Base-by-base conservation (phyloP, 2,113 vertebrate genomes). In the Beaufortia kweichowensis region DNA sequence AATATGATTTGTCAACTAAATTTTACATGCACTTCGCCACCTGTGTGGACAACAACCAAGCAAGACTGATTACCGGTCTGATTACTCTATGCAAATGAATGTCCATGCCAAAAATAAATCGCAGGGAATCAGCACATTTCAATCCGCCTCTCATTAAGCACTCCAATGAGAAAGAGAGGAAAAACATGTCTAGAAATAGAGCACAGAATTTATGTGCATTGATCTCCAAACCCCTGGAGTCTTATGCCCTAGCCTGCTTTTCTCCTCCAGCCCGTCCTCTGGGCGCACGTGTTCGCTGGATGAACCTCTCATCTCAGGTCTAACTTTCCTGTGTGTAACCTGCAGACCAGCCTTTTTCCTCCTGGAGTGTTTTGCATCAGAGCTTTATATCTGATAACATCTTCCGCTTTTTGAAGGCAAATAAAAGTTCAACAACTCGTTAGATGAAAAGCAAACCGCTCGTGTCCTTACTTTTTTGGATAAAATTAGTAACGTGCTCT, bases 11-110 rank as follows among this genome's bases (percentile, higher is more conserved):
- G 39, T 55, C 15, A 15, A 39, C 24, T n/a, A 78, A 59, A 48
- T 63, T 53, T 55, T 57, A 62, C 76, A n/a, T 21, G 9, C 46
- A 43, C 19, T 31, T 23, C 21, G 10, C 35, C 21, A 78, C 76
- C 76, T 78, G 57, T 78, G 46, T 78, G 57, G 46, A 55, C 57
- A 26, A 39, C 29, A 61, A 55, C 43, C 39, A 71, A 71, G 66
- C 76, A 77, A 70, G 76, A 78, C 60, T 70, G 68, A 71, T 71
- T 71, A 71, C 53, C 31, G 14, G 41, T 24, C 66, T 77, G 75
- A 77, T 77, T 77, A 77, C 72, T 65, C 57, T 63, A 80, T 76
- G 79, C 66, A 80, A 80, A 80, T 76, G 43, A 57, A 50, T 64
- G 48, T 48, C 39, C 69, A 73, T 73, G 69, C 75, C 80, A 71